Base-by-base conservation (phyloP, 30 jellyfish, hydroid and myxozoan genomes). In the Hydractinia echinata region DNA sequence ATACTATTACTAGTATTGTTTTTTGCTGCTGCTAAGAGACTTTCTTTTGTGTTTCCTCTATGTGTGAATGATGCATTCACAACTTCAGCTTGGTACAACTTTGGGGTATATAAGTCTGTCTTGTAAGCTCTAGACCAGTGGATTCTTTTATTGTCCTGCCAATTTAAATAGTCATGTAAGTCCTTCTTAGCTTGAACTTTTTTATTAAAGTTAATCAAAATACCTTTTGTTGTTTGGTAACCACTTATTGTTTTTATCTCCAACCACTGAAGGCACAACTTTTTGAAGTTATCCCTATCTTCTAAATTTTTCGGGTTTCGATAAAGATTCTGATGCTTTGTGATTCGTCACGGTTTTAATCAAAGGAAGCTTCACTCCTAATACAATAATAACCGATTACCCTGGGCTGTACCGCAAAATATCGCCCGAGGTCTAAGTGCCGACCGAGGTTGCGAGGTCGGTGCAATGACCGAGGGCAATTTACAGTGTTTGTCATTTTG, bases 61-160 rank as follows among this genome's bases (percentile, higher is more conserved):
- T 10, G 73, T 62, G 16, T 5, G 8, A 62, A 62, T 5, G 5
- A 5, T 62, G 10, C 73, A 62, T 62, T 62, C 30, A 62, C 10
- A 62, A 10, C 5, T 62, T 62, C 73, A 5, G 73, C 73, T 50
- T 62, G 73, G 73, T 62, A 15, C 30, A 62, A 50, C 30, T 50
- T 62, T 7, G 73, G 10, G 30, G 73, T 62, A 50, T 15, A 62
- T 10, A 62, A 62, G 30, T 62, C 73, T 6, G 50, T 15, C 30
- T 62, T 62, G 30, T 62, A 62, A 15, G 73, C 73, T 62, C 73
- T 62, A 10, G 73, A 62, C 73, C 10, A 62, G 73, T 62, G 73
- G 30, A 62, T 62, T 5, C 73, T 39, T 50, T 62, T 62, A 62
- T 50, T 5, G 73, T 62, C 73, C 10, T 50, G 30, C 73, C 73